These are phyloP conservation scores for Diadumene lineata DNA, from an alignment of 92 coral and sea anemone genomes.

Conservation along the genomic window DNA sequence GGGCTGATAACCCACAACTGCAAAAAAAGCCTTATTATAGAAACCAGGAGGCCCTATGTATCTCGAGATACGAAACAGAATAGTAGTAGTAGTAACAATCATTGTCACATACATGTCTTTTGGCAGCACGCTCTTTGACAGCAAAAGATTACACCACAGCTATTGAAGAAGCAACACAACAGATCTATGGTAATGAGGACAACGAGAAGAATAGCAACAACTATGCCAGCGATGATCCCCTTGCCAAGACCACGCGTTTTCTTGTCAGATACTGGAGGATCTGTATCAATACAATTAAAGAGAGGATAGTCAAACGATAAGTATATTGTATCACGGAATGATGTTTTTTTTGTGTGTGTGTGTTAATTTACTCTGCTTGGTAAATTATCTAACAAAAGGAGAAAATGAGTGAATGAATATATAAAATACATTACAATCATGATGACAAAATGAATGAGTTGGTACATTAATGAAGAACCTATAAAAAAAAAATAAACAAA, in stretches of 20 bases:
- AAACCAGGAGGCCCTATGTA: too few species aligned
- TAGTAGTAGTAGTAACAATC: too few species aligned
- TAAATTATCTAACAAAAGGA: not conserved
- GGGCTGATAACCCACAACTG: too few species aligned
- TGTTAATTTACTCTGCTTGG: too few species aligned
- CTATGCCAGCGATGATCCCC: conserved; percentile 92
- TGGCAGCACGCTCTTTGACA: conserved; percentile 66
- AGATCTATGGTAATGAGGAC: conserved; percentile 88
- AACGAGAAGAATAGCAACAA: conserved; percentile 77
- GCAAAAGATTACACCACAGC: conserved; percentile 86
- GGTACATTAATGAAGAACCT: not conserved
- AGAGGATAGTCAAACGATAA: too few species aligned
- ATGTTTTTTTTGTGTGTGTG: not conserved
- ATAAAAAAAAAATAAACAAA: too few species aligned
- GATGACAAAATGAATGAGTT: not conserved
- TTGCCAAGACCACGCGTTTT: conserved; percentile 66
- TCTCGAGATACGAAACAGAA: too few species aligned
- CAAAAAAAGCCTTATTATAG: too few species aligned
- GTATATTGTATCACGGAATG: too few species aligned
- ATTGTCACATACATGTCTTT: conserved; percentile 26
- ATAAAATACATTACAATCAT: too few species aligned
- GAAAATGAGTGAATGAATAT: too few species aligned
- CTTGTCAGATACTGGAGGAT: conserved; percentile 39
- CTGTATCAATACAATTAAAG: conserved; percentile 4
- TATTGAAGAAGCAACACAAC: conserved; percentile 95